Evolutionary conservation across 2,888 invertebrate genomes (phyloP), one percentile per base, ranked within the genome.

Genomic region (Pomacea canaliculata): DNA sequence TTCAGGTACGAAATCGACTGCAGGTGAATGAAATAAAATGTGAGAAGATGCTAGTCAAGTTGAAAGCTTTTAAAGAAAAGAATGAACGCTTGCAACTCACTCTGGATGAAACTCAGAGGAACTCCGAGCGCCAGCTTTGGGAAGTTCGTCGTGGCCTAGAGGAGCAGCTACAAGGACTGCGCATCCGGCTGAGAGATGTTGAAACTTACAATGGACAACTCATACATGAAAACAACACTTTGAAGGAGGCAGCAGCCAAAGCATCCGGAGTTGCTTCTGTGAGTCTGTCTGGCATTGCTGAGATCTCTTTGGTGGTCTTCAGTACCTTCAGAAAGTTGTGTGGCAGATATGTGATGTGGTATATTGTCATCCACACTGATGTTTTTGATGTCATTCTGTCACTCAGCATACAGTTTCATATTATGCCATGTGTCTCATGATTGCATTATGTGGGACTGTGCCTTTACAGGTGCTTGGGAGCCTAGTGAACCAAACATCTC

Each of bases 1-100:
- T 12, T 13, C 78, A 82, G 66, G 27, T 83, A 23, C 81, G 80
- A 70, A 82, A 81, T 75, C 83, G 82, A 49, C 80, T 85, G 18
- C 83, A 87, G 63, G 79, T 85, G n/a, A 71, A 78, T 18, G 85
- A 85, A 77, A 80, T 94, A 0, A 96, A 96, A 88, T 93, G 94
- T 56, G 93, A 94, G 2, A 96, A 96, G 91, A 93, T 96, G 81
- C 92, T 97, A 83, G 95, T 95, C 85, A 97, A 96, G 90, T 91
- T 97, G 67, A 97, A 96, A 90, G 95, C 96, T 87, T 93, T 96
- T 75, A 97, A 96, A 90, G 91, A 90, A 75, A 91, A 90, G 80
- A 91, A 90, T 83, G 91, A 91, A 73, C 84, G 85, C 69, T 80
- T 90, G n/a, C 86, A 85, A 75, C 62, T 74, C 23, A n/a, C 74